Evolutionary conservation across 2,113 vertebrate genomes (phyloP), one percentile per base, ranked within the genome.

Genomic region (Arothron firmamentum): DNA sequence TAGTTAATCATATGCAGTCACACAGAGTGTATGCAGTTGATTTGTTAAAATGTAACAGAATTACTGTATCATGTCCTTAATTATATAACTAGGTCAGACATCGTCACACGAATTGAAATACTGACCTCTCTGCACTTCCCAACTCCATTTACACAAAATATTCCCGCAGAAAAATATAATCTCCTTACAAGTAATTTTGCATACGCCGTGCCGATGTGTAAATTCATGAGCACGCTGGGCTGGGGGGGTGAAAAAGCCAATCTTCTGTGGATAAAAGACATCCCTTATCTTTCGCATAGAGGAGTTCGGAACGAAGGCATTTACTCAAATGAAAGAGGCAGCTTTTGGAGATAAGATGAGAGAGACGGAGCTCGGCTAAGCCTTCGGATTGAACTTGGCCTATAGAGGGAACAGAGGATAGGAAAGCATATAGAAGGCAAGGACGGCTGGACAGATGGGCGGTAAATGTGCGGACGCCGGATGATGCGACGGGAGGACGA

Each of bases 281-380:
- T 83, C 74, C 78, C 88, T 89, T 90, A 89, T 77, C 80, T 74
- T 74, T 70, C 74, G 84, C 75, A 83, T 83, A 80, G 84, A 85
- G 78, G 77, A 85, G 75, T 62, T 48, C 75, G 78, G 79, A 89
- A 87, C 79, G 82, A 85, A 90, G 82, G 86, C 86, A 81, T 88
- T 90, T 85, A 85, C 83, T 88, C 74, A 82, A 86, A 87, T 88
- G 73, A 88, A 88, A 87, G 78, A 83, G 79, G 74, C 65, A 63
- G 83, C 77, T 75, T 85, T 81, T 77, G 79, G 76, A 87, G 85
- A 89, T 88, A 88, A 88, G 85, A 77, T 49, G 53, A 76, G 75
- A 74, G 77, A 85, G 83, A 82, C 55, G 63, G 64, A 67, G 79
- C 83, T 75, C 74, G 61, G 52, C 70, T 79, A 84, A 84, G 79